Base-by-base conservation (phyloP, 2,888 invertebrate species). In the Megastigmus dorsalis region DNA sequence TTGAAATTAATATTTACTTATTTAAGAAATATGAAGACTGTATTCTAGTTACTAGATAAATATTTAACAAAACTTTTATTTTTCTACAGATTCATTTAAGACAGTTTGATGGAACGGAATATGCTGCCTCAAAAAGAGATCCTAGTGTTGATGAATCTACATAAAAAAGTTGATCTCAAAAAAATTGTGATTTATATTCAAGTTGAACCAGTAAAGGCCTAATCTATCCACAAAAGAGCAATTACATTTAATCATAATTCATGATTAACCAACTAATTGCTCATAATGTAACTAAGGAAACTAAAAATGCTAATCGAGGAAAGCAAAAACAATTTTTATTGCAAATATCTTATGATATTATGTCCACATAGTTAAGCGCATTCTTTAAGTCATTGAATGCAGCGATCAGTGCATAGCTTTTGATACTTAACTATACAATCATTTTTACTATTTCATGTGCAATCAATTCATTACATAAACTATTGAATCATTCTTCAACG, bases 1-100 rank as follows among this genome's bases (percentile, higher is more conserved):
- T 43, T 18, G 5, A n/a, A 33, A 23, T 20, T 36, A 13, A 48
- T 33, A 20, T 26, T 6, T 28, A 20, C 1, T 10, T 13, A 20
- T 6, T 7, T 23, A 48, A 48, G 23, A 0, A 23, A 30, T 20
- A 10, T 15, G 1, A 36, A 30, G 1, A 20, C 7, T 30, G 28
- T 30, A 30, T 54, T 28, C 3, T 54, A 30, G 20, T 13, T 48
- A 55, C 0, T 52, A 28, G 13, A 48, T 65, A 52, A 59, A 23
- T 68, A 28, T 30, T 15, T 30, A 3, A 43, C 10, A 9, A 30
- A 54, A 33, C 30, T 26, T 43, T n/a, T n/a, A n/a, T n/a, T 30
- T 38, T 36, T 73, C 74, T 54, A 36, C 90, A 94, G 93, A 93
- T 94, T 79, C 94, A 94, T 86, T 88, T 94, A 76, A 89, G 94